Base-by-base conservation (phyloP, 2,797 vertebrate genomes). In the Chrysocyon brachyurus region DNA sequence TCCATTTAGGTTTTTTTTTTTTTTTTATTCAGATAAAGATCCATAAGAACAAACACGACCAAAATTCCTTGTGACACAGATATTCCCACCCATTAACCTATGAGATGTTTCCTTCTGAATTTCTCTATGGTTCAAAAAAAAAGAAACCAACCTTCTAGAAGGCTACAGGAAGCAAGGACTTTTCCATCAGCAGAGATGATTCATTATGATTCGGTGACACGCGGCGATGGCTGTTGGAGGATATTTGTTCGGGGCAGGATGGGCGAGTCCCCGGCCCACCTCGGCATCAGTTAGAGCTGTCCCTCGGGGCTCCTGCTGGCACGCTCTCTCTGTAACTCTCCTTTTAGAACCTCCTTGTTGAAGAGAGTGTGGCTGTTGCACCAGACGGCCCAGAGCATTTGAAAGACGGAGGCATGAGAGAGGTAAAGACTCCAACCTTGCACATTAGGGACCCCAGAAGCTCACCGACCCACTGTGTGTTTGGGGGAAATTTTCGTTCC, bases 131-230 rank as follows among this genome's bases (percentile, higher is more conserved):
- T 64, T 46, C 33, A 40, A 31, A 46, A 66, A 21, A 63, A 26
- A n/a, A 91, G 46, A 88, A 88, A 49, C 28, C 11, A 57, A 64
- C 22, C 96, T 93, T 68, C 22, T n/a, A 75, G 63, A 83, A 96
- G 89, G 31, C 12, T 40, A 21, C 64, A 83, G 33, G 54, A 95
- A 88, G 24, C 90, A 93, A 59, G 54, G 66, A 52, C 46, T 94
- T 93, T 94, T 93, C 68, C 26, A n/a, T 64, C 59, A 46, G n/a
- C 49, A 46, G 54, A 64, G 88, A 77, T 1, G 33, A 86, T 31
- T 75, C 17, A 5, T 49, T 73, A 31, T 79, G 14, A 33, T 85
- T 85, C n/a, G 77, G 21, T 63, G 24, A 26, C 31, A 40, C 4
- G 19, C 52, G 79, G 31, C 16, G 24, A 33, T 75, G 31, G 46